Evolutionary conservation across 1,140 invertebrate species (phyloP).

Genomic region (Lucilia sericata): DNA sequence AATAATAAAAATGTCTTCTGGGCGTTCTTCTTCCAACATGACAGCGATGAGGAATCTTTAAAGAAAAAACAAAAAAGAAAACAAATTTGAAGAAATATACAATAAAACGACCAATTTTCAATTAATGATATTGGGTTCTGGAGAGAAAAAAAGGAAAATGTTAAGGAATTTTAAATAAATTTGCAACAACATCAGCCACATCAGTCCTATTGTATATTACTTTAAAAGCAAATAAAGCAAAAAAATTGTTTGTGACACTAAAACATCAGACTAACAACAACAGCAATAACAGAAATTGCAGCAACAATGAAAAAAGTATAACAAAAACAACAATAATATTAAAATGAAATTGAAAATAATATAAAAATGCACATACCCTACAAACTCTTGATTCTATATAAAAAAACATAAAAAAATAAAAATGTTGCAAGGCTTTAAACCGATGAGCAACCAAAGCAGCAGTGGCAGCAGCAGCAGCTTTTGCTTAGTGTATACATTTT

Average conservation of each 20-base stretch:
- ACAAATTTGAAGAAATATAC: neutral
- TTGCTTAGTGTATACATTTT: slow-evolving; percentile 28
- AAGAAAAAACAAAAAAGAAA: neutral
- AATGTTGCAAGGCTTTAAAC: neutral
- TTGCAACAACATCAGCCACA: neutral
- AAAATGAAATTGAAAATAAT: slow-evolving; percentile 41
- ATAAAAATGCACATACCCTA: slow-evolving; percentile 47
- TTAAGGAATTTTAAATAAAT: neutral
- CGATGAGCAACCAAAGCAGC: no score
- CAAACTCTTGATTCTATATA: slow-evolving; percentile 51
- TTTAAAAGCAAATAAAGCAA: slow-evolving; percentile 37
- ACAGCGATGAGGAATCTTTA: no score
- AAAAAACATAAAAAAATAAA: slow-evolving; percentile 47
- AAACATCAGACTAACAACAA: slow-evolving; percentile 37
- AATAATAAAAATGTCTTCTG: neutral
- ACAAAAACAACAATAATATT: slow-evolving; percentile 38
- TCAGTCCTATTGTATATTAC: neutral
- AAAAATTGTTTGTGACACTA: slow-evolving; percentile 47
- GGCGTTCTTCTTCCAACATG: neutral
- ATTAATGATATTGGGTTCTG: no score
- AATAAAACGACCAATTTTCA: neutral
- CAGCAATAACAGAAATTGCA: slow-evolving; percentile 39
- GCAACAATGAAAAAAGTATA: slow-evolving; percentile 48
- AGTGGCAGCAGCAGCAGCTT: neutral
- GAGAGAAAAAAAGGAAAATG: neutral